Evolutionary conservation across 2,113 vertebrate genomes (phyloP), one percentile per base, ranked within the genome.

Genomic region (Apus apus): DNA sequence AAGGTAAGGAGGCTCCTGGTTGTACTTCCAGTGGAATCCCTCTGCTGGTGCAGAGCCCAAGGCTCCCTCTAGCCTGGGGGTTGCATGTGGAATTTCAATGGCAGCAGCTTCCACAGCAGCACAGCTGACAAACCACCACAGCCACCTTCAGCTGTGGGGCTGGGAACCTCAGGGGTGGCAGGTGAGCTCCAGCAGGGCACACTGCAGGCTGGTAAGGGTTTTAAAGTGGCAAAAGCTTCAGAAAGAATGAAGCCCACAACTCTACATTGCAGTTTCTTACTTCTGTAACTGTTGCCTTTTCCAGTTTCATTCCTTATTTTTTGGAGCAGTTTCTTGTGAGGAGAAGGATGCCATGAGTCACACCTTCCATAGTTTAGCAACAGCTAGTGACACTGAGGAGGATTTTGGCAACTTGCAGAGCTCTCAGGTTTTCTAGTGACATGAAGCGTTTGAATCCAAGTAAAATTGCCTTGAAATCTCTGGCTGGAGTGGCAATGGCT

Each of bases 271-370:
- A 16, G 21, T 29, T 32, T 43, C 65, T 85, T 21, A 85, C 85
- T 83, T 43, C 34, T 90, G 13, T 77, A 25, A 94, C 53, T 23
- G 9, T 16, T 61, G 56, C 11, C 2, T 78, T 95, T 96, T 95
- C 54, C 93, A 99, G 99, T 98, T 99, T 85, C 98, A 97, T 75
- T 98, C 98, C 50, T 94, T 99, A 12, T 98, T 99, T 86, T 99
- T 99, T 73, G 98, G 98, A 89, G 98, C 98, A 6, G 45, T 99
- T 95, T 98, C 97, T n/a, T 72, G 85, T 56, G 76, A 96, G 62
- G 85, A 95, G 77, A 93, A 87, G 38, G 96, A 94, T 15, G 75
- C 82, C 6, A 3, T 27, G 18, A 17, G 40, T 21, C 51, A 68
- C 10, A 66, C 79, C 26, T 94, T 95, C 7, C 84, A 95, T 57